phyloP scores from a whole-genome alignment of 37 sponge, comb jelly and placozoan species.

The Oopsacas minuta region DNA sequence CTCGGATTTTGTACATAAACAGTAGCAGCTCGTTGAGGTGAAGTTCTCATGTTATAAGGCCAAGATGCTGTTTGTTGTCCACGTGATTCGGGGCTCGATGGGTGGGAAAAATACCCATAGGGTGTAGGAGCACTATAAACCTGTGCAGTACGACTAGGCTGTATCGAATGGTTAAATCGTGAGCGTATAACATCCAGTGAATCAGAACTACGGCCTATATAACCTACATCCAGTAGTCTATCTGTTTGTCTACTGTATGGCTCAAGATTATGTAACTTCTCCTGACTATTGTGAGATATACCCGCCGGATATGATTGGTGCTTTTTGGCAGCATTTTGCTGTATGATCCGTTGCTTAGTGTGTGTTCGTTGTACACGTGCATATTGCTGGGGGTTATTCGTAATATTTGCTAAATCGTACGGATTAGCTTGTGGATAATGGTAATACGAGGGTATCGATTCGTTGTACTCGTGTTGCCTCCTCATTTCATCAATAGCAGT shows the following conservation, averaged over 20 bases:
- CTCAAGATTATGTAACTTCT: background rate
- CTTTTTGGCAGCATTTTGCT: background rate
- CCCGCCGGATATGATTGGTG: background rate
- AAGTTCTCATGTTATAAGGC: background rate
- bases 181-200: background rate
- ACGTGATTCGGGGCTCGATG: background rate
- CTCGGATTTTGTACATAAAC: background rate
- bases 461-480: background rate
- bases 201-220: background rate
- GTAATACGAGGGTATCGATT: background rate
- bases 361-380: background rate
- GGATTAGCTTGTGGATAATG: background rate
- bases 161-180: background rate
- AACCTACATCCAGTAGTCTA: background rate
- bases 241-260: constrained; percentile 5
- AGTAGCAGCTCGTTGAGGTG: constrained; percentile 12
- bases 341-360: background rate
- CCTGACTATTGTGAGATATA: background rate
- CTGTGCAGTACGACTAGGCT: background rate
- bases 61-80: background rate
- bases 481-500: background rate
- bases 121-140: background rate
- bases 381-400: background rate
- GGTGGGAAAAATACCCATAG: background rate
- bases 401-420: background rate